Base-by-base conservation (phyloP, 2,797 vertebrate species). In the Limnodromus scolopaceus region DNA sequence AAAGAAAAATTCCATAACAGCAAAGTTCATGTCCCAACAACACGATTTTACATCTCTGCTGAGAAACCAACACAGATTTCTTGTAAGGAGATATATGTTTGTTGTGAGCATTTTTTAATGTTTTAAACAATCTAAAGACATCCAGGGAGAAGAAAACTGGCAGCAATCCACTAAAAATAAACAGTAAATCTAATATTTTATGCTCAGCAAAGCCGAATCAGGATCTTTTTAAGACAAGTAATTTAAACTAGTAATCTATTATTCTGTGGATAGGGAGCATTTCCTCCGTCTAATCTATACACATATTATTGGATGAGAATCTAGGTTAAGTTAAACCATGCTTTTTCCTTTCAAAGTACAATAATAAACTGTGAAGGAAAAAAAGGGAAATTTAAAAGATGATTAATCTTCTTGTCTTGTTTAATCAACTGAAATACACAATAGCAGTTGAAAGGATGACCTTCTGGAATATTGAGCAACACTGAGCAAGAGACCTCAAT, bases 101-200 rank as follows among this genome's bases (percentile, higher is more conserved):
- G 39, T 90, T 84, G 66, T 82, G 91, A 97, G 75, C 43, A 64
- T 84, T 84, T 95, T 95, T 89, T 46, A 60, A 76, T 82, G 74
- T 82, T 97, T 93, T 92, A 97, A 95, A 80, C 92, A 97, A 97
- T 65, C 41, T 89, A 70, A 84, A 96, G 75, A 91, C 74, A 60
- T 84, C 84, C 46, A 84, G 41, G 32, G 69, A 92, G 69, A 86
- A 87, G 18, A 75, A 68, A 89, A 84, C 48, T 97, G 94, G 96
- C 88, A 95, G 95, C 66, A 96, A 91, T 88, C 94, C 93, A 92
- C 69, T 84, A 87, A 96, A 97, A 97, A 97, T 79, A 98, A 92
- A 97, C 74, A 97, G 36, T 77, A 91, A 95, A 92, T 91, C 58
- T 97, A 90, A 63, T 96, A 93, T 69, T 94, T 97, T 96, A 91